Conservation (phyloP, 2,888 invertebrate species). For the Seira musarum region DNA sequence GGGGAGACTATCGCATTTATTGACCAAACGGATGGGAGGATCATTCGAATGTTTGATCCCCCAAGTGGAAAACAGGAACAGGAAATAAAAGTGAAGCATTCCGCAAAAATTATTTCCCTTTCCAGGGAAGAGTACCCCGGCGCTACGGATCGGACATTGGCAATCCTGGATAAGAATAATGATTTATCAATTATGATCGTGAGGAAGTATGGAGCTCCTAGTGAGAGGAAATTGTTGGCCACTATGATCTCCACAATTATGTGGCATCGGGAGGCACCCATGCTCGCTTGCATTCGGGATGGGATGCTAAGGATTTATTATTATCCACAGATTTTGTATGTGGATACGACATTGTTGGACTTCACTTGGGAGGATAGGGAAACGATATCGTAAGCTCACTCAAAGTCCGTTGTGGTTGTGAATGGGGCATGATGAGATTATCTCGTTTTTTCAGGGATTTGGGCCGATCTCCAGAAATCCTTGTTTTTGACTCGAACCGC, state of each 20-base stretch:
- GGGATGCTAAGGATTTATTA: constrained; percentile 87
- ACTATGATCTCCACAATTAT: constrained; percentile 79
- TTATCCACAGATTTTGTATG: constrained; percentile 82
- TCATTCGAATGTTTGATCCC: constrained; percentile 88
- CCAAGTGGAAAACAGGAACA: constrained; percentile 80
- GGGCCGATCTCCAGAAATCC: constrained; percentile 87
- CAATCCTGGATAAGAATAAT: constrained; percentile 89
- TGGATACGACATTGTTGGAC: constrained; percentile 81
- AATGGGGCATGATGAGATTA: too few relatives aligned
- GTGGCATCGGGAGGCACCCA: constrained; percentile 85
- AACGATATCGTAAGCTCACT: constrained; percentile 71
- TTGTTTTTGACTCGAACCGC: constrained; percentile 87
- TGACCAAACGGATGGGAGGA: constrained; percentile 82
- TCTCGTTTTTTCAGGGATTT: constrained; percentile 79
- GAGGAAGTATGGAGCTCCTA: constrained; percentile 77
- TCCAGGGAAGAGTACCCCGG: constrained; percentile 90
- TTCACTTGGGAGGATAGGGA: constrained; percentile 75
- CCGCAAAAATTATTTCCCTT: constrained; percentile 85
- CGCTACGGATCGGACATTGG: constrained; percentile 84
- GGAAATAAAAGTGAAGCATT: constrained; percentile 82
- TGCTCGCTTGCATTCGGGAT: constrained; percentile 85
- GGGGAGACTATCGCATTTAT: constrained; percentile 90
- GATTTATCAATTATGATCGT: constrained; percentile 85
- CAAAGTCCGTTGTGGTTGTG: not conserved
- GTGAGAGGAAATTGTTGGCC: constrained; percentile 76